phyloP scores from a whole-genome alignment of 2,888 invertebrate genomes.

The Folsomia manolachei region DNA sequence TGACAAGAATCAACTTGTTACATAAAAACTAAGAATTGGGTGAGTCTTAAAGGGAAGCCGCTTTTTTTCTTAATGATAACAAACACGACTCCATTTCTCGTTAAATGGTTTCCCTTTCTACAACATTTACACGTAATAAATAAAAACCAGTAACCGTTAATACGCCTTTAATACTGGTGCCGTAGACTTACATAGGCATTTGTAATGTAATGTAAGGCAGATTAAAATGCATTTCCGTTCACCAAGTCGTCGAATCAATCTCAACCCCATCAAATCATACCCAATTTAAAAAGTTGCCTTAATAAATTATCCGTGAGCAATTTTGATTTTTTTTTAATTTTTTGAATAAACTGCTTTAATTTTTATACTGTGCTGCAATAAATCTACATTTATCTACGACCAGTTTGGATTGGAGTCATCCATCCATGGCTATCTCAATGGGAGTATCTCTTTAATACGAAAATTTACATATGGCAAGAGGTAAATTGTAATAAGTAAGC shows the following conservation, averaged over 20 bases:
- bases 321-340: background rate
- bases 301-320: background rate
- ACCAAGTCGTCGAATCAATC: background rate
- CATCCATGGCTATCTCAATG: too few relatives aligned
- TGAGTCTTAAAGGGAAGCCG: background rate
- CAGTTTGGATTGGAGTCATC: background rate
- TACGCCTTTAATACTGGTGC: too few relatives aligned
- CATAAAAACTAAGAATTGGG: background rate
- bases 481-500: too few relatives aligned
- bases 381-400: background rate
- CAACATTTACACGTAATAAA: background rate
- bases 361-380: background rate
- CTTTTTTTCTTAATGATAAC: background rate
- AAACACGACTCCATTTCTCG: conserved; percentile 3
- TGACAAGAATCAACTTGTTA: background rate
- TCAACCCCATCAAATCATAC: background rate
- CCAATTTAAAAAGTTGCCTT: too few relatives aligned
- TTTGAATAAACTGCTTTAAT: background rate
- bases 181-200: too few relatives aligned
- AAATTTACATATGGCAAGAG: too few relatives aligned
- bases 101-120: background rate
- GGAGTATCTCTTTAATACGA: too few relatives aligned
- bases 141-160: background rate
- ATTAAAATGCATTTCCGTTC: background rate
- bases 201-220: background rate